phyloP scores from a whole-genome alignment of 2,797 vertebrate species.

The Eulemur albifrons region DNA sequence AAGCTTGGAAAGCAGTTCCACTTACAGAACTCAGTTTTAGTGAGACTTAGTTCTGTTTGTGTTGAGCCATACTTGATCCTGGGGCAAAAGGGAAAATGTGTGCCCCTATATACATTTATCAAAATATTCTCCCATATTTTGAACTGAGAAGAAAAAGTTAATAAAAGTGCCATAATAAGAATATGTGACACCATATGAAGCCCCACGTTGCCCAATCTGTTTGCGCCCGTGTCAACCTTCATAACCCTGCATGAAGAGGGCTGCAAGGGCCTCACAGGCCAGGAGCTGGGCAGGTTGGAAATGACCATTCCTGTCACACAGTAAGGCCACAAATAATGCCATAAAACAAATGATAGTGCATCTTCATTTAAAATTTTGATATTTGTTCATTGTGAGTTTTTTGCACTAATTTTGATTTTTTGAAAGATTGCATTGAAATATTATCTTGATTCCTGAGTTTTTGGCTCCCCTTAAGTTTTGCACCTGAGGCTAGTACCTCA shows the following conservation, averaged over 20 bases:
- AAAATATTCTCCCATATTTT: neutral
- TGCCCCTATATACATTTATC: neutral
- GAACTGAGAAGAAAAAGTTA: conserved; percentile 7
- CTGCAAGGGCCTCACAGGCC: accelerated
- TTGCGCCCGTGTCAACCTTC: neutral
- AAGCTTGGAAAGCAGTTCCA: neutral
- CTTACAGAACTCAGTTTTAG: neutral
- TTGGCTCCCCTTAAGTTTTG: neutral
- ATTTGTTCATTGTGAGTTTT: neutral
- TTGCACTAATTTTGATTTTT: neutral
- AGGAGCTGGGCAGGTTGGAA: neutral
- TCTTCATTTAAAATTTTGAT: neutral
- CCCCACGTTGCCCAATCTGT: neutral
- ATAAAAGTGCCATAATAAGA: neutral
- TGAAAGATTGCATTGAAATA: neutral
- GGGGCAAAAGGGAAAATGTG: neutral
- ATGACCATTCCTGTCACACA: neutral
- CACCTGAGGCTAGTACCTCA: neutral
- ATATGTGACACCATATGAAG: neutral
- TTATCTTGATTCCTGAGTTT: neutral
- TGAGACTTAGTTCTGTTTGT: neutral
- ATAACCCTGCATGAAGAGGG: neutral
- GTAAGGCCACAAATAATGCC: neutral
- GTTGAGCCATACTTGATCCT: neutral
- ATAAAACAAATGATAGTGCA: neutral